These are phyloP conservation scores for Cranoglanis bouderius DNA, from an alignment of 2,113 vertebrate genomes.

Conservation along the genomic window DNA sequence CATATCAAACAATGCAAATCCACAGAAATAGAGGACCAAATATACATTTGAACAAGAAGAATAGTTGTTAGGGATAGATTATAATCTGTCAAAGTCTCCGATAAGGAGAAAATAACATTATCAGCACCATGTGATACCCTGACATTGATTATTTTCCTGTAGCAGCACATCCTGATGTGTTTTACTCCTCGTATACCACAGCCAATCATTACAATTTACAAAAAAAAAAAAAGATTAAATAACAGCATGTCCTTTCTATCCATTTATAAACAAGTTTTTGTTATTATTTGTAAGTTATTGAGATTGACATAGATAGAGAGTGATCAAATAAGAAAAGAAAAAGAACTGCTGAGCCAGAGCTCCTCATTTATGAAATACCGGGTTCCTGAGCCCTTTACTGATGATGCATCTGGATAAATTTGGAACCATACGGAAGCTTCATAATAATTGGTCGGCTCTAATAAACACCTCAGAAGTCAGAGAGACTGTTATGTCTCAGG, in stretches of 20 bases:
- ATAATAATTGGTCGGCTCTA: too few species aligned
- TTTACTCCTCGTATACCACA: neutral
- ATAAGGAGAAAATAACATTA: neutral
- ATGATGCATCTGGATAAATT: too few species aligned
- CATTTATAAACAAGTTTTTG: neutral
- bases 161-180: neutral
- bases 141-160: neutral
- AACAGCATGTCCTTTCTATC: neutral
- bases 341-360: neutral
- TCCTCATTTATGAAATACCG: neutral
- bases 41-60: neutral
- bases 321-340: neutral
- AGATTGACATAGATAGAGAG: neutral
- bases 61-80: neutral
- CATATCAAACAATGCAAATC: neutral
- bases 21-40: neutral
- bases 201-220: neutral
- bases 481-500: too few species aligned
- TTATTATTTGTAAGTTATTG: neutral
- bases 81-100: neutral
- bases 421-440: too few species aligned
- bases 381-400: too few species aligned
- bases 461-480: too few species aligned
- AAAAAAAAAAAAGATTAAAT: neutral
- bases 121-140: neutral